phyloP scores from a whole-genome alignment of 2,888 invertebrate species.

The Drosophila niveifrons region DNA sequence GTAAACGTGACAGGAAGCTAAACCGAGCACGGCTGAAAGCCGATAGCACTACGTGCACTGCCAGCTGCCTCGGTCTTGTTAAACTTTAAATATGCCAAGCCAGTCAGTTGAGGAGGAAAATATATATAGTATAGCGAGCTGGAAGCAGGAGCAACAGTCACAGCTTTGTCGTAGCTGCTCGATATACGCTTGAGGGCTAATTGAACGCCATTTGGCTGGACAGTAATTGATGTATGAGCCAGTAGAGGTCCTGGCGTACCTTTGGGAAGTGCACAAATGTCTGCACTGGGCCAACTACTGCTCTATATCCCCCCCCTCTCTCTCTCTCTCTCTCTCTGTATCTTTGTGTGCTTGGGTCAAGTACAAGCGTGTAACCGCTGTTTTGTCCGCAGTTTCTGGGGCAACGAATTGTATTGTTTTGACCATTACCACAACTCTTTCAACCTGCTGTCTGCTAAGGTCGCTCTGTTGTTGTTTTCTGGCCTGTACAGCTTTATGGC shows the following conservation, averaged over 20 bases:
- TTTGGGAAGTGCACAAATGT: constrained; percentile 44
- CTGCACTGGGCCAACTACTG: constrained; percentile 19
- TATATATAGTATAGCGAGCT: too few relatives aligned
- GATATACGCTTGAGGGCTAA: constrained; percentile 58
- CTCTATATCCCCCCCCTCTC: neutral
- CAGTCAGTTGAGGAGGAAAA: neutral
- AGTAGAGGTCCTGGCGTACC: constrained; percentile 34
- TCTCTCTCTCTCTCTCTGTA: neutral
- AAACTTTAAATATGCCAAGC: constrained; percentile 62
- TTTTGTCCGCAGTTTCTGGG: neutral
- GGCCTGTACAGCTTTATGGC: constrained; percentile 17
- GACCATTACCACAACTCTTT: constrained; percentile 34
- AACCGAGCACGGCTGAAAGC: constrained; percentile 19
- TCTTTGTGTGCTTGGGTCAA: constrained; percentile 3
- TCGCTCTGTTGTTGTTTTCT: neutral
- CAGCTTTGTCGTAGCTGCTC: neutral
- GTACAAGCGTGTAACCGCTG: neutral
- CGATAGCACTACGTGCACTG: constrained; percentile 36
- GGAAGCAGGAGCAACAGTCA: constrained; percentile 4
- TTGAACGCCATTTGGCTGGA: constrained; percentile 77
- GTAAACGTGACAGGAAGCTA: constrained; percentile 63
- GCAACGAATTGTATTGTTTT: constrained; percentile 36
- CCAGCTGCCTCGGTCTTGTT: constrained; percentile 51
- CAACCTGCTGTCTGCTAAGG: constrained; percentile 11
- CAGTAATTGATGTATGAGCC: constrained; percentile 78